Conservation (phyloP, 2,113 vertebrate species). For the Xerus inauris region DNA sequence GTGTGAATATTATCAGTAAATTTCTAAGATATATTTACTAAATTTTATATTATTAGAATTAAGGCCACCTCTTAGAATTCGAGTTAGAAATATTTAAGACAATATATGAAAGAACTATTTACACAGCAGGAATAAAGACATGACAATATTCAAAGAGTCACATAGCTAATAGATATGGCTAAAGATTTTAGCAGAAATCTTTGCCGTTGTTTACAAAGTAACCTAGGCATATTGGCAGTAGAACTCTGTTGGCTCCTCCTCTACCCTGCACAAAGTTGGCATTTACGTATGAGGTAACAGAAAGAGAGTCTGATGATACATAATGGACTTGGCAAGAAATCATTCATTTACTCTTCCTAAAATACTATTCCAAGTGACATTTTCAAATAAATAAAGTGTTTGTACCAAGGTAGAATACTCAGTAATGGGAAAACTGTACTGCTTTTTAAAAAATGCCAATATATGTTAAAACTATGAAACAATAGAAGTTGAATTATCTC, state of each 20-base stretch:
- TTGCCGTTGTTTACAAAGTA: neutral
- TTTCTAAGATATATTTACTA: neutral
- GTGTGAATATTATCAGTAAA: neutral
- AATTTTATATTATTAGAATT: slow-evolving; percentile 1
- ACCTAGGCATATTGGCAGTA: neutral
- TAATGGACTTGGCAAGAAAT: neutral
- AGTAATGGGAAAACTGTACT: neutral
- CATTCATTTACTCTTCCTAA: neutral
- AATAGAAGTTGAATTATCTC: neutral
- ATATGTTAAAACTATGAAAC: neutral
- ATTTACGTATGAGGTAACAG: neutral
- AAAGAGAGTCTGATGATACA: neutral
- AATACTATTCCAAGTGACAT: neutral
- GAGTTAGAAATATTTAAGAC: neutral
- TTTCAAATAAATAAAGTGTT: neutral
- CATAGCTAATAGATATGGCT: neutral
- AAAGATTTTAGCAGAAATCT: neutral
- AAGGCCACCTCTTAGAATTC: neutral
- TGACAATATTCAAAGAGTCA: neutral
- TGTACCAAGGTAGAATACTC: neutral
- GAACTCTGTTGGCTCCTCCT: neutral
- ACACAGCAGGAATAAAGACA: neutral
- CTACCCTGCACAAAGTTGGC: neutral
- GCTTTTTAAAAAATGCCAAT: neutral
- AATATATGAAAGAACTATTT: neutral